Conservation (phyloP, 1,140 invertebrate genomes). For the Eciton burchellii region DNA sequence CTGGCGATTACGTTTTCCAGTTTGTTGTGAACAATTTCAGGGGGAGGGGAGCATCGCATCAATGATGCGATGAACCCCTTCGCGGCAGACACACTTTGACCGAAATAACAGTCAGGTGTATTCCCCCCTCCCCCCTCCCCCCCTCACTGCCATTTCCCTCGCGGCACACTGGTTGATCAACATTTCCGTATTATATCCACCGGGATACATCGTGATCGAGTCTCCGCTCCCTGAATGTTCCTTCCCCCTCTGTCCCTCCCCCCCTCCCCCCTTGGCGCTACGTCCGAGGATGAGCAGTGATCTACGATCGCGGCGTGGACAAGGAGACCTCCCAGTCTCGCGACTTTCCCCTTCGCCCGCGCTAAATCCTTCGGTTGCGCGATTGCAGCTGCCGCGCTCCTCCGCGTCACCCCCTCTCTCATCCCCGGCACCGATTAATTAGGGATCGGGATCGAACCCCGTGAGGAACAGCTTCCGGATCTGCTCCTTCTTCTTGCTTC, state of each 20-base stretch:
- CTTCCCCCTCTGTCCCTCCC: slow-evolving; percentile 9
- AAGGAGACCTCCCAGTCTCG: slow-evolving; percentile 32
- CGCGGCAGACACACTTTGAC: slow-evolving; percentile 5
- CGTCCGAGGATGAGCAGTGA: slow-evolving; percentile 25
- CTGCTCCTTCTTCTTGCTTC: slow-evolving; percentile 44
- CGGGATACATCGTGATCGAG: slow-evolving; percentile 15
- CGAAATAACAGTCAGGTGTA: slow-evolving; percentile 27
- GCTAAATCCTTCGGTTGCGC: slow-evolving; percentile 71
- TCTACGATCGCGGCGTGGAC: slow-evolving; percentile 40
- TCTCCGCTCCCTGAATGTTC: no score
- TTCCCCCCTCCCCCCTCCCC: neutral
- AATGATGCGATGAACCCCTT: no score
- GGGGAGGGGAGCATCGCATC: no score
- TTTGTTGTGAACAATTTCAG: no score
- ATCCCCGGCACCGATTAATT: slow-evolving; percentile 67
- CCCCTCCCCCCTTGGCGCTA: slow-evolving; percentile 38
- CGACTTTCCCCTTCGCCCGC: slow-evolving; percentile 55
- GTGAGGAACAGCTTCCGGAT: slow-evolving; percentile 67
- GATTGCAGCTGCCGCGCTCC: slow-evolving; percentile 62
- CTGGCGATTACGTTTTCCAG: no score
- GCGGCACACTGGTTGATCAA: slow-evolving; percentile 63
- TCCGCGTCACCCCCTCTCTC: neutral
- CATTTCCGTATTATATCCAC: slow-evolving; percentile 60
- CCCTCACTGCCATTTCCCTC: neutral
- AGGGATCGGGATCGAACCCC: slow-evolving; percentile 64